Base-by-base conservation (phyloP, 2,888 invertebrate species). In the Lepidochrysops patricia region DNA sequence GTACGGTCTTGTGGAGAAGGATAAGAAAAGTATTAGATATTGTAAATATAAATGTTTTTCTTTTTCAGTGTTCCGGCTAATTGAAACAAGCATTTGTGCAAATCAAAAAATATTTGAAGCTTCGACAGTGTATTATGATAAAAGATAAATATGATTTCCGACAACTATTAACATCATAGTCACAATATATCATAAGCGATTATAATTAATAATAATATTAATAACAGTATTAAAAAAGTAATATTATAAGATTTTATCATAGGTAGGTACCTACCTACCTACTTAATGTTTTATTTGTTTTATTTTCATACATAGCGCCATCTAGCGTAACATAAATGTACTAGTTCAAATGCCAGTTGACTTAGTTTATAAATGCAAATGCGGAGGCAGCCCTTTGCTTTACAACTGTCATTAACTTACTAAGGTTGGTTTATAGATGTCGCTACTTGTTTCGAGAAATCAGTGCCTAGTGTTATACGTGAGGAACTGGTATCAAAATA, bases 41-140 rank as follows among this genome's bases (percentile, higher is more conserved):
- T 13, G 26, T 25, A n/a, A 26, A 5, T 49, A 57, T 1, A 34
- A n/a, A 29, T n/a, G 2, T 29, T 26, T 43, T 15, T 32, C 61
- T 43, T 19, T 72, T 71, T 61, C 70, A 80, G 79, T 65, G 15
- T 80, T 70, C 52, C 9, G 25, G 0, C 3, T 29, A 12, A 66
- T 78, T 0, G 67, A 72, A 0, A 62, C 68, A 35, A 29, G 61
- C 1, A 66, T 76, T 0, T 80, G 79, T 48, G 66, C 70, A 1
- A 69, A 67, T 0, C 72, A 69, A 61, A 68, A 71, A 2, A 60
- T 66, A 0, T 75, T 69, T 32, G 66, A 69, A 19, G 62, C 58
- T 35, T 62, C 27, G 23, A 52, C n/a, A 64, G 19, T 63, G 69
- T 57, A 32, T 9, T 43, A 43, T 19, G 43, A 43, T 23, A 43